phyloP scores from a whole-genome alignment of 2,888 invertebrate genomes.

The Asteroscopus sphinx region DNA sequence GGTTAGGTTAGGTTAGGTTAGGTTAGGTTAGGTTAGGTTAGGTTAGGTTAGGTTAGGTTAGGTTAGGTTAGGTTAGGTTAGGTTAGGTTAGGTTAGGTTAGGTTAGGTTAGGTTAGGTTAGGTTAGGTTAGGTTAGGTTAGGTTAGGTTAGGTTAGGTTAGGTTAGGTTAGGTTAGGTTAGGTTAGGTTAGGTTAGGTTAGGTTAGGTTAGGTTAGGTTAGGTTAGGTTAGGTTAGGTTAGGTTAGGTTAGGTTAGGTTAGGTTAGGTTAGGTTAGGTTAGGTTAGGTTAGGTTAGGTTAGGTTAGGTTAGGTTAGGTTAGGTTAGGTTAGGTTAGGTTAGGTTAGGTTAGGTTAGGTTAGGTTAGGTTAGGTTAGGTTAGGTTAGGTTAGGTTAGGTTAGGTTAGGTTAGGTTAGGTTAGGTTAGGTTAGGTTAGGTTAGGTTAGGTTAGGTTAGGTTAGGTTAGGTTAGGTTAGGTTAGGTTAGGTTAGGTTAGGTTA shows the following conservation, averaged over 20 bases:
- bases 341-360: slow-evolving; percentile 8
- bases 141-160: slow-evolving; percentile 9
- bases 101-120: slow-evolving; percentile 9
- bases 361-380: slow-evolving; percentile 12
- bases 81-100: slow-evolving; percentile 9
- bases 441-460: slow-evolving; percentile 12
- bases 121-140: slow-evolving; percentile 9
- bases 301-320: slow-evolving; percentile 9
- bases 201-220: slow-evolving; percentile 9
- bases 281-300: slow-evolving; percentile 12
- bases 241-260: slow-evolving; percentile 9
- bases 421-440: slow-evolving; percentile 11
- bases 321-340: slow-evolving; percentile 10
- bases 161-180: slow-evolving; percentile 9
- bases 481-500: slow-evolving; percentile 12
- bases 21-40: slow-evolving; percentile 9
- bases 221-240: slow-evolving; percentile 9
- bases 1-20: slow-evolving; percentile 9
- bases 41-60: slow-evolving; percentile 9
- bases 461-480: slow-evolving; percentile 12
- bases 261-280: slow-evolving; percentile 11
- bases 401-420: slow-evolving; percentile 12
- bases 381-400: slow-evolving; percentile 12
- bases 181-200: slow-evolving; percentile 9
- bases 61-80: slow-evolving; percentile 9